These are phyloP conservation scores for Marmota flaviventris DNA, from an alignment of 2,113 vertebrate species.

Conservation along the genomic window DNA sequence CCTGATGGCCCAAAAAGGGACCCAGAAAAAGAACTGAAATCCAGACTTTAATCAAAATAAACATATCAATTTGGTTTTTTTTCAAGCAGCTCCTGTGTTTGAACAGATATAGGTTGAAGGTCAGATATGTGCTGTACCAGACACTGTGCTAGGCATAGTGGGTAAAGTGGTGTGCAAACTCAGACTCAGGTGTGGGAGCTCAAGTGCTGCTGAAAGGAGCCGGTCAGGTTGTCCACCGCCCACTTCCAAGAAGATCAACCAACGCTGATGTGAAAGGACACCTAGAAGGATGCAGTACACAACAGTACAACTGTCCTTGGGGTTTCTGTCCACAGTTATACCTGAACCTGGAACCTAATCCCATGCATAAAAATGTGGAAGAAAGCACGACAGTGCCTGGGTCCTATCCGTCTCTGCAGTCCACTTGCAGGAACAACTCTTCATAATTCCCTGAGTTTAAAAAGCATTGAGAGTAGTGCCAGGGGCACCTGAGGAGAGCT, in stretches of 20 bases:
- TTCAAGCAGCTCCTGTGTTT: not conserved
- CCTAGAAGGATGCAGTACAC: rapidly evolving
- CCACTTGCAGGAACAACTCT: not conserved
- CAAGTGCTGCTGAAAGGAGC: not conserved
- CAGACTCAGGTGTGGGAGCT: not conserved
- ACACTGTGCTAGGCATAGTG: not conserved
- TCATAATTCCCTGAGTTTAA: slow-evolving; percentile 59
- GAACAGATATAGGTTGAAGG: not conserved
- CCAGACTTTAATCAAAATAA: not conserved
- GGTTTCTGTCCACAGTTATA: not conserved
- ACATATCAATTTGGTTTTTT: not conserved
- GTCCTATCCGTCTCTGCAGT: not conserved
- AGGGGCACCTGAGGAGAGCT: not conserved
- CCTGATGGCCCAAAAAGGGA: not conserved
- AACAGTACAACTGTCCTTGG: rapidly evolving
- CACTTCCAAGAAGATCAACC: no score
- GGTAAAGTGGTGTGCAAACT: not conserved
- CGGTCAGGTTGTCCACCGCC: not conserved
- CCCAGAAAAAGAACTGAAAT: not conserved
- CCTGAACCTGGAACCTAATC: not conserved
- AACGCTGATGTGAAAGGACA: no score
- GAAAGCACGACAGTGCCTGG: not conserved
- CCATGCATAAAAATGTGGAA: not conserved
- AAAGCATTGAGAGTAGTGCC: slow-evolving; percentile 51
- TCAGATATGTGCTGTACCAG: not conserved